A percentile compares a stretch with the other conserved stretches of the same genome.
phyloP scores from a whole-genome alignment of 2,113 vertebrate genomes.

The Neogale vison region DNA sequence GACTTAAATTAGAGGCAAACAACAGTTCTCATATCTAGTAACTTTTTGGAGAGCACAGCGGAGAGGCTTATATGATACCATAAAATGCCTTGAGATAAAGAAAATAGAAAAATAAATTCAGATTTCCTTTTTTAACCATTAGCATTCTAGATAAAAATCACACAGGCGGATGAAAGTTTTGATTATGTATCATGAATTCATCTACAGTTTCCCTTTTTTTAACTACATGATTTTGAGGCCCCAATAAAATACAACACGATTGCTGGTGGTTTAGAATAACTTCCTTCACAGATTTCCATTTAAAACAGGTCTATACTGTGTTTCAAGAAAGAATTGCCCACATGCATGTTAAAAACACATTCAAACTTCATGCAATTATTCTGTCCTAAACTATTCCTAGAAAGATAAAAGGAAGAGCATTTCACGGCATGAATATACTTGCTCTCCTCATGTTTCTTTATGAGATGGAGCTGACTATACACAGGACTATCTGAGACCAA shows the following conservation, averaged over 20 bases:
- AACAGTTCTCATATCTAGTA: slow-evolving; percentile 62
- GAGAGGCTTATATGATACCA: slow-evolving; percentile 42
- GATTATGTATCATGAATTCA: background rate
- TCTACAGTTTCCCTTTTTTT: background rate
- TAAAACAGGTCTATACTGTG: background rate
- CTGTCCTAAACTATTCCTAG: background rate
- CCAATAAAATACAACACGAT: background rate
- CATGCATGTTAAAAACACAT: background rate
- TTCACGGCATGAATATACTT: background rate
- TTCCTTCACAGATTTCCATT: background rate
- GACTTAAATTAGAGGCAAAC: slow-evolving; percentile 72
- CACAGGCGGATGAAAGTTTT: background rate
- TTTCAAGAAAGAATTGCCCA: background rate
- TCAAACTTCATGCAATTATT: background rate
- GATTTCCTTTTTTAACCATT: slow-evolving; percentile 55
- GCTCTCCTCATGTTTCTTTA: background rate
- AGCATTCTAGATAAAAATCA: slow-evolving; percentile 17
- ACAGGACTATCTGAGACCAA: background rate
- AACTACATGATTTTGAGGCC: background rate
- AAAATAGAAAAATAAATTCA: slow-evolving; percentile 21
- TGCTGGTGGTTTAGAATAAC: background rate
- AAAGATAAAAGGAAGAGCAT: background rate
- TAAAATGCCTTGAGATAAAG: slow-evolving; percentile 56
- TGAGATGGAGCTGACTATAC: background rate
- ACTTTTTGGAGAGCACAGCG: slow-evolving; percentile 40